These are phyloP conservation scores for Platorchestia sp. DNA, from an alignment of 1,140 invertebrate species.

Conservation along the genomic window DNA sequence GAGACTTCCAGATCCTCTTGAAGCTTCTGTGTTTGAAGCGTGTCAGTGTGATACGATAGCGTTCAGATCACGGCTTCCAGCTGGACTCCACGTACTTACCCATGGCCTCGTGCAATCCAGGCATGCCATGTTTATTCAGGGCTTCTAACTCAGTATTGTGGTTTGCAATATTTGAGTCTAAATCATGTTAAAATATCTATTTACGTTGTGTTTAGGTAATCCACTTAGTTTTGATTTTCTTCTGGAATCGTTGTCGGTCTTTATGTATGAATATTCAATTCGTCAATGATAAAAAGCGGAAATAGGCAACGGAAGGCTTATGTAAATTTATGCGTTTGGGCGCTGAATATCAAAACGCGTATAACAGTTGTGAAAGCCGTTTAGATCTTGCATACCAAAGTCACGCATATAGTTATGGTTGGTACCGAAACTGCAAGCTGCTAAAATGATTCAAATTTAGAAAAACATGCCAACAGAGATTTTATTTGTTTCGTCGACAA, in stretches of 20 bases:
- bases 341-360: not conserved
- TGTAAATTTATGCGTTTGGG: slow-evolving; percentile 1
- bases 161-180: not conserved
- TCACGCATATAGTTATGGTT: not conserved
- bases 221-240: not conserved
- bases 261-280: not conserved
- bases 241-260: not conserved
- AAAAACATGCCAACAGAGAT: not conserved
- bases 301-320: not conserved
- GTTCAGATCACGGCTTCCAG: not conserved
- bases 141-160: not conserved
- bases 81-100: not conserved
- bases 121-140: not conserved
- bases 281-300: not conserved
- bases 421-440: not conserved
- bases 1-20: not conserved
- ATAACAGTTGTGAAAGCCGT: not conserved
- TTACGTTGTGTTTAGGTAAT: not conserved
- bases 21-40: slow-evolving; percentile 15
- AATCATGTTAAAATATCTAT: not conserved
- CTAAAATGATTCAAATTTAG: not conserved
- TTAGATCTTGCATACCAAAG: not conserved
- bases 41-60: slow-evolving; percentile 1
- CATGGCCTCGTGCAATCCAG: not conserved
- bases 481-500: not conserved